Conservation (phyloP, 2,888 invertebrate species). For the Temnothorax unifasciatus region DNA sequence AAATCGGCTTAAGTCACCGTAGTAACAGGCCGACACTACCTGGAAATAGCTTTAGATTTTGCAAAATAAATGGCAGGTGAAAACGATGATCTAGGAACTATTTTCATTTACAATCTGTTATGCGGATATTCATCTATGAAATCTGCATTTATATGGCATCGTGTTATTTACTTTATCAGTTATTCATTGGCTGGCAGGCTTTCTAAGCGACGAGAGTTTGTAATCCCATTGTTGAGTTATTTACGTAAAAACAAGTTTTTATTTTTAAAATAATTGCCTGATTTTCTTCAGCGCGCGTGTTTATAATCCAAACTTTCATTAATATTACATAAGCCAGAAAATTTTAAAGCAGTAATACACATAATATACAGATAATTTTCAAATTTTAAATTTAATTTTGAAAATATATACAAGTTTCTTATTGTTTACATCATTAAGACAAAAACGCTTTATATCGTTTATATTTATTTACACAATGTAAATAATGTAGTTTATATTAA, state of each 20-base stretch:
- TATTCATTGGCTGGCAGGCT: constrained; percentile 27
- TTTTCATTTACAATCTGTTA: constrained; percentile 27
- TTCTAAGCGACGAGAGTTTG: background rate
- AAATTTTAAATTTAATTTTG: background rate
- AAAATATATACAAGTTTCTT: background rate
- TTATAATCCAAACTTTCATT: background rate
- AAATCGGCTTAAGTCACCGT: constrained; percentile 61
- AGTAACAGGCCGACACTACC: constrained; percentile 6
- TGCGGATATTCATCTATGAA: constrained; percentile 16
- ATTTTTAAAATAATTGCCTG: background rate
- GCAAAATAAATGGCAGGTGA: constrained; percentile 61
- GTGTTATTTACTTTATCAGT: constrained; percentile 22
- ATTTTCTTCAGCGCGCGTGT: background rate
- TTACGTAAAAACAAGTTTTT: constrained; percentile 8
- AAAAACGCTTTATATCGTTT: background rate
- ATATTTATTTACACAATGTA: background rate
- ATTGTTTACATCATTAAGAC: background rate
- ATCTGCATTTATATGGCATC: constrained; percentile 33
- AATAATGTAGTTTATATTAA: background rate
- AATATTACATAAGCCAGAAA: background rate
- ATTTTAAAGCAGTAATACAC: constrained; percentile 8
- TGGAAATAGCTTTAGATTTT: constrained; percentile 59
- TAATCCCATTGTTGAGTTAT: background rate
- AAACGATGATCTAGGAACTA: constrained; percentile 40
- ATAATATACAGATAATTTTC: background rate